Conservation (phyloP, 2,888 invertebrate species). For the Atethmia centrago region DNA sequence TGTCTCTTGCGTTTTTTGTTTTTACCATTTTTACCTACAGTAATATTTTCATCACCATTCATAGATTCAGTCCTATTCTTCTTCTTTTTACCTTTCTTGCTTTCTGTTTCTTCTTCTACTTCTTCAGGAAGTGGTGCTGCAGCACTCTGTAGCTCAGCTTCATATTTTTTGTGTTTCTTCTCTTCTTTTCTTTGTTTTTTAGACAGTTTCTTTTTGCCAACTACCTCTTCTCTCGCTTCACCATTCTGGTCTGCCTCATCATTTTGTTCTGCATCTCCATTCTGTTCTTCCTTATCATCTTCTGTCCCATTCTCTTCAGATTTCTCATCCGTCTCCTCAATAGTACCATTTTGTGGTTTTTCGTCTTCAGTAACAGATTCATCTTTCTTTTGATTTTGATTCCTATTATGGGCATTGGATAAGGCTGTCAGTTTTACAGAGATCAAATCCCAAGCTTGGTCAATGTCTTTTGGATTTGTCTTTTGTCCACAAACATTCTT, state of each 20-base stretch:
- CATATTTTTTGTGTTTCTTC: conserved; percentile 87
- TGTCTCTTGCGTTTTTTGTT: conserved; percentile 86
- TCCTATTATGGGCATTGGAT: conserved; percentile 80
- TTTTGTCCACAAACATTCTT: conserved; percentile 91
- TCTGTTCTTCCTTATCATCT: conserved; percentile 52
- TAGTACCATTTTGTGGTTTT: conserved; percentile 58
- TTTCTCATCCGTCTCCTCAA: conserved; percentile 53
- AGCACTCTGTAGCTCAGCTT: conserved; percentile 85
- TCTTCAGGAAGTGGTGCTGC: conserved; percentile 74
- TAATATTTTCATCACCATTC: conserved; percentile 73
- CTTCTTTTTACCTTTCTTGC: conserved; percentile 85
- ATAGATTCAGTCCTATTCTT: conserved; percentile 81
- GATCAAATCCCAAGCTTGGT: conserved; percentile 92
- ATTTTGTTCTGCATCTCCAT: conserved; percentile 58
- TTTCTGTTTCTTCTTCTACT: conserved; percentile 72
- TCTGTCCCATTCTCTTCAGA: conserved; percentile 59
- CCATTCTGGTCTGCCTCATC: conserved; percentile 60
- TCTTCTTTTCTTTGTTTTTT: conserved; percentile 88
- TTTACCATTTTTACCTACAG: conserved; percentile 75
- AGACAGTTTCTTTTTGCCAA: conserved; percentile 76
- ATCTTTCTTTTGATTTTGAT: conserved; percentile 68
- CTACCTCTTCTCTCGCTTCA: conserved; percentile 54
- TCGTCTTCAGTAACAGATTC: conserved; percentile 52
- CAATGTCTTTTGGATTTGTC: conserved; percentile 90
- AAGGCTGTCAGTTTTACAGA: conserved; percentile 90